phyloP scores from a whole-genome alignment of 2,888 invertebrate genomes.

The Silvanus unidentatus region DNA sequence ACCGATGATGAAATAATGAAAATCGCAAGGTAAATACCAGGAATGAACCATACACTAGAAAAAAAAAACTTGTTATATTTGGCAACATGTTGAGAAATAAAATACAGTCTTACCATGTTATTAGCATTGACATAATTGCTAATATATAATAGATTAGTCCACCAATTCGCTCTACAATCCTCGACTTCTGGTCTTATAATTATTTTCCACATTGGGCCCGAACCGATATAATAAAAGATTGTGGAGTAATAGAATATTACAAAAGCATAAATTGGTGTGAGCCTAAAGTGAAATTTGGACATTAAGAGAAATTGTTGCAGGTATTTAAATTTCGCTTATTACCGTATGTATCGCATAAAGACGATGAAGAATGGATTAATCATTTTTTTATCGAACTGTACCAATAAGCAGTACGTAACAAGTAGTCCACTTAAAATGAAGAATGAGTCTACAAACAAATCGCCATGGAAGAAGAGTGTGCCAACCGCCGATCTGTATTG shows the following conservation, averaged over 20 bases:
- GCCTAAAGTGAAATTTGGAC: conserved; percentile 21
- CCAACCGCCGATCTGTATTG: conserved; percentile 36
- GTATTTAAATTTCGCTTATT: conserved; percentile 16
- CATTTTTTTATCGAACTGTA: conserved; percentile 36
- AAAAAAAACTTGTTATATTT: conserved; percentile 23
- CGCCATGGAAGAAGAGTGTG: conserved; percentile 51
- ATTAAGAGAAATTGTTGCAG: no score
- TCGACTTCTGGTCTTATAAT: conserved; percentile 48
- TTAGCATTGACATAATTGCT: conserved; percentile 55
- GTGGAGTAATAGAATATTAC: conserved; percentile 53
- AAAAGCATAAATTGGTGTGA: conserved; percentile 50
- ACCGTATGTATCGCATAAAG: conserved; percentile 55
- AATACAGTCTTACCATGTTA: conserved; percentile 49
- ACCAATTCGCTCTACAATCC: conserved; percentile 56
- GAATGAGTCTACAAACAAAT: conserved; percentile 57
- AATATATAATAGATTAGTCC: conserved; percentile 56
- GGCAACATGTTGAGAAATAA: not conserved
- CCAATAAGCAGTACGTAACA: conserved; percentile 45
- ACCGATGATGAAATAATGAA: conserved; percentile 58
- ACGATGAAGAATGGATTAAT: conserved; percentile 48
- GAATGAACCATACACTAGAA: conserved; percentile 62
- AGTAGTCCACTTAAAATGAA: conserved; percentile 55
- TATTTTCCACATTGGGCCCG: conserved; percentile 56
- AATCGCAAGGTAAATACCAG: conserved; percentile 67
- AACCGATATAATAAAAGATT: conserved; percentile 51